Evolutionary conservation across 2,888 invertebrate species (phyloP).

Genomic region (Ichneumoninae sp.): DNA sequence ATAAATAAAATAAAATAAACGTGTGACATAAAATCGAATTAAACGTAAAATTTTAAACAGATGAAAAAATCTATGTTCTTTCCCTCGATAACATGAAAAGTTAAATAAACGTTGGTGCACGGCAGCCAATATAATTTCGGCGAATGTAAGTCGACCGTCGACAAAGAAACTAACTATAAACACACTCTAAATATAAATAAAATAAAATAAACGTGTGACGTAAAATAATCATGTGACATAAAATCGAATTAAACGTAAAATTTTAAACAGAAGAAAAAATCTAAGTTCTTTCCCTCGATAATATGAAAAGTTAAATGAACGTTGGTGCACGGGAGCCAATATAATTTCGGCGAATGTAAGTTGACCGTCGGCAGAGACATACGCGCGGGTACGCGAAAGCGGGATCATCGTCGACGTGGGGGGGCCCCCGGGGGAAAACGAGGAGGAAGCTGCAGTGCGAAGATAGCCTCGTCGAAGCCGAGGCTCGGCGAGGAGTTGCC

Average conservation of each 20-base stretch:
- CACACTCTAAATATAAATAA: too few species aligned
- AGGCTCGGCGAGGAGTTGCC: slow-evolving; percentile 28
- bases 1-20: too few species aligned
- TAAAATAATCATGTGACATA: too few species aligned
- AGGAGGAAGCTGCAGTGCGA: slow-evolving; percentile 30
- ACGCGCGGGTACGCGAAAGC: slow-evolving; percentile 7
- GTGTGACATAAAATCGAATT: background rate
- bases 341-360: background rate
- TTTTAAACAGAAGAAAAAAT: too few species aligned
- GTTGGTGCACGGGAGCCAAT: too few species aligned
- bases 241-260: too few species aligned
- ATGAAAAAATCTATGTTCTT: too few species aligned
- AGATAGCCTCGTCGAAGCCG: slow-evolving; percentile 27
- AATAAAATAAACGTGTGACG: background rate
- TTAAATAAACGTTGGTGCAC: too few species aligned
- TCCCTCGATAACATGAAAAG: background rate
- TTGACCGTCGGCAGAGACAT: background rate
- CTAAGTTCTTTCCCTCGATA: background rate
- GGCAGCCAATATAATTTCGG: too few species aligned
- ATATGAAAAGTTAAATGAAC: background rate
- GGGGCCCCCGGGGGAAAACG: slow-evolving; percentile 30
- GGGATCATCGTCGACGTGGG: background rate
- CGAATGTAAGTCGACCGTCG: too few species aligned
- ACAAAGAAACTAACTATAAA: too few species aligned
- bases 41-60: too few species aligned